A percentile compares a stretch with the other conserved stretches of the same genome.
phyloP scores from a whole-genome alignment of 2,797 vertebrate species.

The Mus spretus region DNA sequence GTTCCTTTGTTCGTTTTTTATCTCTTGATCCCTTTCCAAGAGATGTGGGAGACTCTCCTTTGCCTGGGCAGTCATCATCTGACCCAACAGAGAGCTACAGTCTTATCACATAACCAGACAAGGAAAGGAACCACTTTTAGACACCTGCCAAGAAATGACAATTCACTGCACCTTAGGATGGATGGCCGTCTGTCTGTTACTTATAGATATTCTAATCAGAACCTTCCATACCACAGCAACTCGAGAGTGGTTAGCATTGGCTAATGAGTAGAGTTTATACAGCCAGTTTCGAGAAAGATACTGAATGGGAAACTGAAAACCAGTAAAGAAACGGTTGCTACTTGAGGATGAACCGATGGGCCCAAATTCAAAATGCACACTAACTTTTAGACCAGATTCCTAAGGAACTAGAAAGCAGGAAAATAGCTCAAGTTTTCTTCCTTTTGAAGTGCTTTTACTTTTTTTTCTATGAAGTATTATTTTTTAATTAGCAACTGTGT shows the following conservation, averaged over 20 bases:
- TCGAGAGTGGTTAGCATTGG: background rate
- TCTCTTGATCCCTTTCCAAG: background rate
- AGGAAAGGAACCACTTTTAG: background rate
- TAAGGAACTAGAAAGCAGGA: slow-evolving; percentile 12
- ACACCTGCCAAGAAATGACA: background rate
- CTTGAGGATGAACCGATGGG: slow-evolving; percentile 27
- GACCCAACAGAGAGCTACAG: background rate
- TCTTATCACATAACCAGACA: background rate
- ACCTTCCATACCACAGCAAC: background rate
- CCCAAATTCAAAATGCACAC: background rate
- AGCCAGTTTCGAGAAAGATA: slow-evolving; percentile 50
- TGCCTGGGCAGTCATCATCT: background rate
- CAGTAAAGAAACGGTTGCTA: slow-evolving; percentile 19
- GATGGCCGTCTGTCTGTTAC: background rate
- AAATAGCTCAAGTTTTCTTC: background rate
- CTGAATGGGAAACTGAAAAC: slow-evolving; percentile 42
- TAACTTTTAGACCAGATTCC: background rate
- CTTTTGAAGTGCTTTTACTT: background rate
- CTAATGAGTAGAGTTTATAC: slow-evolving; percentile 59
- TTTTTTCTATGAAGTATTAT: background rate
- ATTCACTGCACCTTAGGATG: background rate
- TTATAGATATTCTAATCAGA: slow-evolving; percentile 28
- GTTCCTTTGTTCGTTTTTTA: background rate
- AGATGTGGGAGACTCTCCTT: background rate
- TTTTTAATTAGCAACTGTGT: slow-evolving; percentile 62